phyloP scores from a whole-genome alignment of 2,888 invertebrate species.

The Eupithecia inturbata region DNA sequence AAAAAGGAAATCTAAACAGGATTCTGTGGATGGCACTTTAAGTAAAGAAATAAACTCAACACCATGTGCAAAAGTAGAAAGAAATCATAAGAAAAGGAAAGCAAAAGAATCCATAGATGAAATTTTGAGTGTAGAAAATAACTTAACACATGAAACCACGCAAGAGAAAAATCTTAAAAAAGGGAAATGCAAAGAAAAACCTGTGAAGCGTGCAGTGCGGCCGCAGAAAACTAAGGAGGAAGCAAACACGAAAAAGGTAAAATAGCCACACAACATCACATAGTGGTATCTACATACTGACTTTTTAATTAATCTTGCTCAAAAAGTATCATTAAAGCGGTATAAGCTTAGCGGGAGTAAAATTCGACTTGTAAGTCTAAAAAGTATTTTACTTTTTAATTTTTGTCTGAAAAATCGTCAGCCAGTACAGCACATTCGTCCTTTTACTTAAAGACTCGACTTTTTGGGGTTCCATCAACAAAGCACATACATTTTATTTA shows the following conservation, averaged over 20 bases:
- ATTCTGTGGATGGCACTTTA: neutral
- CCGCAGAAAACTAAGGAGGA: slow-evolving; percentile 37
- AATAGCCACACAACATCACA: too few species aligned
- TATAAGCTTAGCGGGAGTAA: too few species aligned
- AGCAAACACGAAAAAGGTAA: neutral
- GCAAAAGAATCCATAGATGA: slow-evolving; percentile 22
- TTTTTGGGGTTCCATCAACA: too few species aligned
- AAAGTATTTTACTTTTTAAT: too few species aligned
- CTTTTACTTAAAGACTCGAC: too few species aligned
- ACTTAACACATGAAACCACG: neutral
- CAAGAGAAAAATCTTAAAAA: slow-evolving; percentile 44
- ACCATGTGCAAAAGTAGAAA: slow-evolving; percentile 1
- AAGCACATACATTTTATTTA: too few species aligned
- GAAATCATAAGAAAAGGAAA: slow-evolving; percentile 11
- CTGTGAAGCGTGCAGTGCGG: slow-evolving; percentile 26
- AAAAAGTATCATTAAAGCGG: too few species aligned
- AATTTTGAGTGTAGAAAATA: neutral
- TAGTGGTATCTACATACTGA: too few species aligned
- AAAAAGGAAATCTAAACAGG: slow-evolving; percentile 13
- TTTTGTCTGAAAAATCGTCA: too few species aligned
- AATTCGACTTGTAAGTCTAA: too few species aligned
- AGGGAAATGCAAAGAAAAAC: slow-evolving; percentile 50
- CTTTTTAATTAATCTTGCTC: too few species aligned
- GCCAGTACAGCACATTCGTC: too few species aligned
- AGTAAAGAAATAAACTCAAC: slow-evolving; percentile 1